Conservation (phyloP, 2,113 vertebrate species). For the Pardalotus punctatus region DNA sequence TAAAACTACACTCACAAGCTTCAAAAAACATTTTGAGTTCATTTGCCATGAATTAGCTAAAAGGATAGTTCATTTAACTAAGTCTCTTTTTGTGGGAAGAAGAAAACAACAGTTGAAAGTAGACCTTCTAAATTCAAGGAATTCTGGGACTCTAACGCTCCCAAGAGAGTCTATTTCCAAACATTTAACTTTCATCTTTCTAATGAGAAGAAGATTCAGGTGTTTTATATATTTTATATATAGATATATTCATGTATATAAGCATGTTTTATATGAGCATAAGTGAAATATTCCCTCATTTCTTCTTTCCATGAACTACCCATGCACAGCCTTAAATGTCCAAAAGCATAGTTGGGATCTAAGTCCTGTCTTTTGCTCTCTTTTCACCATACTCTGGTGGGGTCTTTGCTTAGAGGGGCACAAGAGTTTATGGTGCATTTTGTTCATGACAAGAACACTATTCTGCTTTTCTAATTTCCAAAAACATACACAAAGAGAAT, state of each 20-base stretch:
- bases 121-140: neutral
- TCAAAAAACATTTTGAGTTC: neutral
- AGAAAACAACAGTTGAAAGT: neutral
- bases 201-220: neutral
- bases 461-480: neutral
- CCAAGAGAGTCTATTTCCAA: neutral
- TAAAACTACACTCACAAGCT: neutral
- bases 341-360: neutral
- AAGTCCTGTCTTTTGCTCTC: neutral
- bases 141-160: rapidly evolving
- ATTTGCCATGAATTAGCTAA: neutral
- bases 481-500: rapidly evolving
- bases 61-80: neutral
- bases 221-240: neutral
- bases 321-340: neutral
- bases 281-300: neutral
- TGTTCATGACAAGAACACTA: neutral
- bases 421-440: neutral
- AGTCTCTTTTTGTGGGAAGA: neutral
- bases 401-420: neutral
- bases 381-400: neutral
- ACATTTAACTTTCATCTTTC: neutral
- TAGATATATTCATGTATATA: neutral
- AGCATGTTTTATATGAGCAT: neutral
- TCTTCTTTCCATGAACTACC: neutral